These are phyloP conservation scores for Scaptomyza montana DNA, from an alignment of 1,140 invertebrate species.

Conservation along the genomic window DNA sequence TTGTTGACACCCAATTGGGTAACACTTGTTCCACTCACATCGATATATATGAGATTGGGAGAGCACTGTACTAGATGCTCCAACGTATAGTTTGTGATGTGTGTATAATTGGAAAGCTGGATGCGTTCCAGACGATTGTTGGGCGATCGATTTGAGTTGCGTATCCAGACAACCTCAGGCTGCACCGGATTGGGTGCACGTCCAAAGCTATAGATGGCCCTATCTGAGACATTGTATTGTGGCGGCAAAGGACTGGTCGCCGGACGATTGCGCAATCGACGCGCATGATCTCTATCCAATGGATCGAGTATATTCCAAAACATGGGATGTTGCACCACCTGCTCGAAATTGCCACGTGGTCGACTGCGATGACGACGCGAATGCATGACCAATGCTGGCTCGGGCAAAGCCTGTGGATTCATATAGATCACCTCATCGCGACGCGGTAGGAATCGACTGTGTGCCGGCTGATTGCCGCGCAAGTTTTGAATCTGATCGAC, in stretches of 20 bases:
- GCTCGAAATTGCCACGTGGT: conserved; percentile 57
- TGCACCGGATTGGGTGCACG: conserved; percentile 67
- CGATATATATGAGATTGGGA: conserved; percentile 85
- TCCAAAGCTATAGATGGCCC: conserved; percentile 80
- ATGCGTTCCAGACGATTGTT: conserved; percentile 76
- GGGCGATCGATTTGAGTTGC: conserved; percentile 64
- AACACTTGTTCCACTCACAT: conserved; percentile 87
- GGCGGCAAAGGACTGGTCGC: conserved; percentile 12
- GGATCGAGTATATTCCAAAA: conserved; percentile 81
- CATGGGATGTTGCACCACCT: conserved; percentile 70
- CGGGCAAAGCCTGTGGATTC: conserved; percentile 51
- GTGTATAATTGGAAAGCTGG: conserved; percentile 86
- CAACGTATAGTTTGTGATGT: conserved; percentile 87
- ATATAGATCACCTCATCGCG: conserved; percentile 74
- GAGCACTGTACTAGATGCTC: conserved; percentile 86
- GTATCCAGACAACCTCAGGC: conserved; percentile 77
- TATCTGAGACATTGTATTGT: conserved; percentile 64
- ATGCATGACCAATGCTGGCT: conserved; percentile 40
- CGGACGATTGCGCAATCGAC: conserved; percentile 34
- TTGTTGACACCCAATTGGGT: conserved; percentile 85
- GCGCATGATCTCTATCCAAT: conserved; percentile 49
- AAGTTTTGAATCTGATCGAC: conserved; percentile 39
- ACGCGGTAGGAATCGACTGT: conserved; percentile 69
- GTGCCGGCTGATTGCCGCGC: conserved; percentile 62
- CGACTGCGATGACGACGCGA: conserved; percentile 47